Evolutionary conservation across 2,888 invertebrate genomes (phyloP).

Genomic region (Microctonus brassicae): DNA sequence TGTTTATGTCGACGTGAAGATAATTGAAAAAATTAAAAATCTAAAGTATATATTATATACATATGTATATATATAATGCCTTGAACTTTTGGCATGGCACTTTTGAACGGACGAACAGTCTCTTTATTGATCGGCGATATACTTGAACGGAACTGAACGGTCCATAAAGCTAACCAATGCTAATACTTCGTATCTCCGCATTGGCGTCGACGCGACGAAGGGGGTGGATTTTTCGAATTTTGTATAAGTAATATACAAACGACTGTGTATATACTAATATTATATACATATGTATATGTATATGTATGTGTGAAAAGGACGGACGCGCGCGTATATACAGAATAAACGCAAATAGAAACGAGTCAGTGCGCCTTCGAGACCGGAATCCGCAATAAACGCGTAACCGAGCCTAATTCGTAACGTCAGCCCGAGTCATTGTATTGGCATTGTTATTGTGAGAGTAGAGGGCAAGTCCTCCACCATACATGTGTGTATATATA

Average conservation of each 20-base stretch:
- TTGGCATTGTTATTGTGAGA: conserved; percentile 51
- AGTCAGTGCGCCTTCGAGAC: conserved; percentile 57
- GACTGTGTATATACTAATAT: neutral
- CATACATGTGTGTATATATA: conserved; percentile 1
- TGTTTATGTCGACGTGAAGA: no score
- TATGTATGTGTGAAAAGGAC: conserved; percentile 1
- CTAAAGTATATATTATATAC: no score
- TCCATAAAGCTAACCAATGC: conserved; percentile 76
- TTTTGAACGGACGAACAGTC: conserved; percentile 29
- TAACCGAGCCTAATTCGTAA: conserved; percentile 69
- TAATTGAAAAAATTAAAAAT: no score
- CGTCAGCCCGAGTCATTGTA: conserved; percentile 61
- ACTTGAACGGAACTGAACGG: conserved; percentile 71
- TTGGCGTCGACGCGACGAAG: conserved; percentile 57
- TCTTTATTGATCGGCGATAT: conserved; percentile 43
- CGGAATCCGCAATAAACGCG: conserved; percentile 68
- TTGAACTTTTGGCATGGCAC: conserved; percentile 27
- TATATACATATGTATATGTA: no score
- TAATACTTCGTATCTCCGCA: conserved; percentile 71
- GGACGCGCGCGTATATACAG: conserved; percentile 14
- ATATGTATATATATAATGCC: no score
- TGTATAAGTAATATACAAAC: conserved; percentile 16
- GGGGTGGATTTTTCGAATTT: conserved; percentile 17
- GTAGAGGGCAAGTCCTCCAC: conserved; percentile 13
- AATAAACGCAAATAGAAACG: conserved; percentile 44